Conservation (phyloP, 2,888 invertebrate species). For the Lypha dubia region DNA sequence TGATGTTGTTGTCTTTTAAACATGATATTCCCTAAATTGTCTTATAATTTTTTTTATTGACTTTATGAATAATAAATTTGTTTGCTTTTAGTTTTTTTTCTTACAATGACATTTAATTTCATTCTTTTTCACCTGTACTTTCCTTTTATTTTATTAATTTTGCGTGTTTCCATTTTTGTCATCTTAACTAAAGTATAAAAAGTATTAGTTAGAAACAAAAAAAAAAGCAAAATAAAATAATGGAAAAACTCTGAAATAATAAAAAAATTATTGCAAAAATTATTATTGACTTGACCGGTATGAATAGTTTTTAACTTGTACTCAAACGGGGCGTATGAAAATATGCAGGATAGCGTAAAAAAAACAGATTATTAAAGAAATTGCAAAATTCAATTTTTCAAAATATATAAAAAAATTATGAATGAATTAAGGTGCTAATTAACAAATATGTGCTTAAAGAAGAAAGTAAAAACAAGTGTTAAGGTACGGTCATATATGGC, state of each 20-base stretch:
- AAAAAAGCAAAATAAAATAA: no score
- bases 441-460: not conserved
- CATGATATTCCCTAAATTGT: constrained; percentile 66
- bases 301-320: constrained; percentile 65
- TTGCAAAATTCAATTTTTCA: constrained; percentile 12
- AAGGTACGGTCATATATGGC: no score
- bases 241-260: constrained; percentile 15
- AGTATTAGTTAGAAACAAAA: not conserved
- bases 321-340: constrained; percentile 48
- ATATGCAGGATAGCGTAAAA: constrained; percentile 12
- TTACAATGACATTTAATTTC: constrained; percentile 24
- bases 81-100: constrained; percentile 20
- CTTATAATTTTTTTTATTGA: constrained; percentile 63
- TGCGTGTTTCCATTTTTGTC: constrained; percentile 55
- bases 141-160: constrained; percentile 45
- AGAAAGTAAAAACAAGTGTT: not conserved
- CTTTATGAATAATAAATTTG: constrained; percentile 45
- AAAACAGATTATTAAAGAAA: not conserved
- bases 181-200: constrained; percentile 27
- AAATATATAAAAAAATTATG: not conserved
- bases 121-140: constrained; percentile 19
- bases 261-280: constrained; percentile 56
- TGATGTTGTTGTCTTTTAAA: not conserved
- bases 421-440: no score
- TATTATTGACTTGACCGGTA: constrained; percentile 52